These are phyloP conservation scores for Camponotus vicinus DNA, from an alignment of 1,140 invertebrate species.

Conservation along the genomic window DNA sequence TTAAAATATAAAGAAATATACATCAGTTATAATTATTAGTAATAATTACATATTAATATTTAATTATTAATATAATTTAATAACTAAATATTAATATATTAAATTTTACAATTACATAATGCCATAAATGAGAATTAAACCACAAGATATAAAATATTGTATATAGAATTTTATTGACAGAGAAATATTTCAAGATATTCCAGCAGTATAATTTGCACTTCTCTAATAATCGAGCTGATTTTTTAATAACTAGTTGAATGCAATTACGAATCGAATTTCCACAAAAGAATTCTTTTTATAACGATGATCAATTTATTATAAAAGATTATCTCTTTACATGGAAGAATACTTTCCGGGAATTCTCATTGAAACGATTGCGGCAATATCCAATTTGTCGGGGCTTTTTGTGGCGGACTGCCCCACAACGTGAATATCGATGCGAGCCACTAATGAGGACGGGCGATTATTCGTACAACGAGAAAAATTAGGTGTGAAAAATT, in stretches of 20 bases:
- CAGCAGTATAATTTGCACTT: not conserved
- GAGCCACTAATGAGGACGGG: slow-evolving; percentile 30
- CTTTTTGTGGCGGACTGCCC: slow-evolving; percentile 23
- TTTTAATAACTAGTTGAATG: slow-evolving; percentile 24
- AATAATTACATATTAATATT: too few species aligned
- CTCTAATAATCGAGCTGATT: slow-evolving; percentile 6
- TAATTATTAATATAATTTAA: too few species aligned
- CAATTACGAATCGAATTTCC: slow-evolving; percentile 12
- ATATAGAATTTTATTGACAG: not conserved
- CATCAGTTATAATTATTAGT: too few species aligned
- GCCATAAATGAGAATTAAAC: not conserved
- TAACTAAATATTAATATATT: too few species aligned
- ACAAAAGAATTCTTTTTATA: slow-evolving; percentile 18
- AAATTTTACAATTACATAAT: too few species aligned
- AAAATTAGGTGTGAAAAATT: slow-evolving; percentile 38
- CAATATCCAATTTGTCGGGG: slow-evolving; percentile 48
- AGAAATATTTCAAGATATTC: not conserved
- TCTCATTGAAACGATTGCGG: not conserved
- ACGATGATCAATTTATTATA: slow-evolving; percentile 29
- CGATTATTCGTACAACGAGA: slow-evolving; percentile 33
- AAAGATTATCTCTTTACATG: slow-evolving; percentile 24
- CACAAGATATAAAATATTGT: not conserved
- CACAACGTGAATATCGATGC: slow-evolving; percentile 3
- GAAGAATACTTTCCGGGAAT: slow-evolving; percentile 11
- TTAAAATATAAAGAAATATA: too few species aligned